Percentiles rank a stretch among this genome's conserved stretches.
These are phyloP conservation scores for Otolemur crassicaudatus DNA, from an alignment of 2,797 vertebrate genomes.

Conservation along the genomic window DNA sequence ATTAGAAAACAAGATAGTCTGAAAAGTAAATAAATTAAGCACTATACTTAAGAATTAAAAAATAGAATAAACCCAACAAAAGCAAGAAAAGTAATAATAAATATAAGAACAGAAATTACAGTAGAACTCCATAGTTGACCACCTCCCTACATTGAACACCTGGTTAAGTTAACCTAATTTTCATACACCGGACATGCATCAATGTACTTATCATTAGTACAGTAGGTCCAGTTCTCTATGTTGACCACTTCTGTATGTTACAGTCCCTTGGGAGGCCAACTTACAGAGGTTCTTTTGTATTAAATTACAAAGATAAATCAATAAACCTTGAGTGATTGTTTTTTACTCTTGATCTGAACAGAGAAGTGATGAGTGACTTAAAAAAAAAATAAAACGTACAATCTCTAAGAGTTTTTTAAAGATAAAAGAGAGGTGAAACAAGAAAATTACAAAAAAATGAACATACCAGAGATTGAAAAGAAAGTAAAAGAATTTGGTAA, in stretches of 20 bases:
- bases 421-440: not conserved
- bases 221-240: too few relatives aligned
- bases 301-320: not conserved
- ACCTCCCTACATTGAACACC: too few relatives aligned
- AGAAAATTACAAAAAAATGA: not conserved
- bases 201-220: too few relatives aligned
- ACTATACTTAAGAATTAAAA: constrained; percentile 37
- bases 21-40: not conserved
- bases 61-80: not conserved
- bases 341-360: not conserved
- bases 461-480: not conserved
- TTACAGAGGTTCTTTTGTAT: not conserved
- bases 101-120: not conserved
- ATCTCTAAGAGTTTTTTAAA: not conserved
- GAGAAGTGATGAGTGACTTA: too few relatives aligned
- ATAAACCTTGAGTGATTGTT: not conserved
- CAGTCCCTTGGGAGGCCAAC: too few relatives aligned
- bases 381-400: not conserved
- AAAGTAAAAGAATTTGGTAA: not conserved
- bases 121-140: too few relatives aligned
- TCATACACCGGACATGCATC: too few relatives aligned
- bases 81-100: not conserved
- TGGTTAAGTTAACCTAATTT: too few relatives aligned
- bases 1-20: not conserved
- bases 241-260: too few relatives aligned